Conservation (phyloP, 2,888 invertebrate species). For the Spicauda simplicius region DNA sequence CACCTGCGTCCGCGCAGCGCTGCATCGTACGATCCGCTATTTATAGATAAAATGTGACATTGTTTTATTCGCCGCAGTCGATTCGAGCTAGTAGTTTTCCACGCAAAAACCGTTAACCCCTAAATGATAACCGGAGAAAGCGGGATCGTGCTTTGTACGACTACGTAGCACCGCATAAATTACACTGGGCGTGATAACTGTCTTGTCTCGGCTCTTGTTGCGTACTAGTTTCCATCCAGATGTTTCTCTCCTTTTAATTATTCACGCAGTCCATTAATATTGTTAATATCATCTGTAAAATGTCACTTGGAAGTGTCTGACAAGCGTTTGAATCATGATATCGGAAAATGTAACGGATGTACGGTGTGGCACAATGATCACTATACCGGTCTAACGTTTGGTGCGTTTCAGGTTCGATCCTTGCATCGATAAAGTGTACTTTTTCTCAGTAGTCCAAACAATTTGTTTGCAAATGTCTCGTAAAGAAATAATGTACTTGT, state of each 20-base stretch:
- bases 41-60: conserved; percentile 75
- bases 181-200: conserved; percentile 30
- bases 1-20: conserved; percentile 53
- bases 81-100: conserved; percentile 76
- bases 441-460: too few relatives aligned
- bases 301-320: conserved; percentile 10
- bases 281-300: conserved; percentile 19
- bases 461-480: too few relatives aligned
- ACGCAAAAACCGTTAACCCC: conserved; percentile 76
- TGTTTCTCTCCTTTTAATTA: conserved; percentile 26
- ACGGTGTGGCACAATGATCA: too few relatives aligned
- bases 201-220: conserved; percentile 14
- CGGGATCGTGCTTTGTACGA: conserved; percentile 40
- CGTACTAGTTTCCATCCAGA: conserved; percentile 23
- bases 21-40: conserved; percentile 63
- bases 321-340: neutral
- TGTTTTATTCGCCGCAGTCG: conserved; percentile 64
- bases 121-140: conserved; percentile 62
- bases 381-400: neutral
- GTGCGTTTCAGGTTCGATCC: neutral
- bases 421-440: too few relatives aligned
- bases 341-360: neutral
- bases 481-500: too few relatives aligned
- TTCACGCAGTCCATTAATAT: conserved; percentile 5
- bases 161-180: conserved; percentile 29